Percentiles rank a stretch among this genome's conserved stretches.
These are phyloP conservation scores for Thamnophis elegans DNA, from an alignment of 2,797 vertebrate genomes.

Conservation along the genomic window DNA sequence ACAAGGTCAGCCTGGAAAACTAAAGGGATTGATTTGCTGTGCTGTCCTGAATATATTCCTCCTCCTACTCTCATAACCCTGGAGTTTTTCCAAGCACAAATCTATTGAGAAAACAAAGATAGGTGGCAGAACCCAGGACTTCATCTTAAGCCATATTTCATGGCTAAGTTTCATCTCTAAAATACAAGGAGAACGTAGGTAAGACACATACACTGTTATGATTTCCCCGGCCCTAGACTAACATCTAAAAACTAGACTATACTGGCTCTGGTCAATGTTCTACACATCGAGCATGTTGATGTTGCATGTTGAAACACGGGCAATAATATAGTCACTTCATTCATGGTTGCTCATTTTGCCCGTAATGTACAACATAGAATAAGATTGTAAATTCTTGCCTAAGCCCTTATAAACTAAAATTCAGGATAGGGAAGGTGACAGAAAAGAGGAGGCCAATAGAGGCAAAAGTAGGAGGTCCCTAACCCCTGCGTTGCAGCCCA, in stretches of 20 bases:
- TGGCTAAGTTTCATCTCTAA: not conserved
- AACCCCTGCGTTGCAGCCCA: too few species aligned
- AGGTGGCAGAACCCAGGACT: not conserved
- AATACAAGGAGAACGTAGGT: not conserved
- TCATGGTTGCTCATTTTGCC: not conserved
- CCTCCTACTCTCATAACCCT: not conserved
- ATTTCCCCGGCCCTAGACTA: not conserved
- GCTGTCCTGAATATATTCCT: not conserved
- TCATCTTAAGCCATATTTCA: not conserved
- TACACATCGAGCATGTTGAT: not conserved
- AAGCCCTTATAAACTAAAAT: not conserved
- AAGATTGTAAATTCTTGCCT: not conserved
- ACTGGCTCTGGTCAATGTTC: not conserved
- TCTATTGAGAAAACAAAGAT: not conserved
- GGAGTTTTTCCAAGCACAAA: not conserved
- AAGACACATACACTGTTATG: too few species aligned
- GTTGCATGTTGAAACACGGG: not conserved
- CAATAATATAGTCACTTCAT: not conserved
- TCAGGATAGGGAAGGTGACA: not conserved
- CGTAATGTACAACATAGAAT: not conserved
- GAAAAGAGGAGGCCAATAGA: not conserved
- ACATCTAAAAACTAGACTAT: not conserved
- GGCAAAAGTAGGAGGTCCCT: too few species aligned
- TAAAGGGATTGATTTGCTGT: not conserved
- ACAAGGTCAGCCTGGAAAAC: not conserved